phyloP scores from a whole-genome alignment of 2,888 invertebrate genomes.

The Cerastis leucographa region DNA sequence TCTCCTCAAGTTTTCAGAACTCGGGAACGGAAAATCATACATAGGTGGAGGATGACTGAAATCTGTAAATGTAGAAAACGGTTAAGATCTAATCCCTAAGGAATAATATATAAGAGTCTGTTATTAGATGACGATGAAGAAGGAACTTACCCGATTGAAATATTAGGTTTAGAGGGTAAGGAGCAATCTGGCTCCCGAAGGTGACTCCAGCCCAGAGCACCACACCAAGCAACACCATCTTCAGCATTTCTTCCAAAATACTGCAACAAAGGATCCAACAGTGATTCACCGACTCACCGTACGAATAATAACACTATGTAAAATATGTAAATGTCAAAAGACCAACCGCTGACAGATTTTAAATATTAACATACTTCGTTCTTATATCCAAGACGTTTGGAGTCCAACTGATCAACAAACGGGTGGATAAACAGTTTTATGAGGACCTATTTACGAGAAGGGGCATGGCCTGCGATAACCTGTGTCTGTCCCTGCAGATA shows the following conservation, averaged over 20 bases:
- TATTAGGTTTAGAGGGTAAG: slow-evolving; percentile 86
- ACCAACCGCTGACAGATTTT: slow-evolving; percentile 76
- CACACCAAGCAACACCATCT: slow-evolving; percentile 86
- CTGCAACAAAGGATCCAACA: slow-evolving; percentile 79
- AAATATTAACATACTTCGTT: slow-evolving; percentile 72
- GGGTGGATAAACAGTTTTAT: slow-evolving; percentile 80
- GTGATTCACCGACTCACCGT: slow-evolving; percentile 53
- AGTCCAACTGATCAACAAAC: slow-evolving; percentile 78
- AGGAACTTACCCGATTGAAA: slow-evolving; percentile 78
- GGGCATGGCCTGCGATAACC: slow-evolving; percentile 80
- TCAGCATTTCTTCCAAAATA: slow-evolving; percentile 89
- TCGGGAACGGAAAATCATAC: slow-evolving; percentile 89
- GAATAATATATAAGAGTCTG: background rate
- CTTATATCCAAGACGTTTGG: slow-evolving; percentile 71
- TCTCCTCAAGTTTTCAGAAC: slow-evolving; percentile 81
- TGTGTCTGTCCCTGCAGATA: slow-evolving; percentile 70
- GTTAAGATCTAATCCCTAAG: background rate
- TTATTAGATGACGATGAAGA: background rate
- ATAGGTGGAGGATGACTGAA: slow-evolving; percentile 86
- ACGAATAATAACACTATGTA: slow-evolving; percentile 71
- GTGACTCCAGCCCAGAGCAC: slow-evolving; percentile 87
- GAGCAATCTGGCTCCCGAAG: slow-evolving; percentile 86
- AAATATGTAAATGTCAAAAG: slow-evolving; percentile 66
- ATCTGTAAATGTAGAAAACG: slow-evolving; percentile 75
- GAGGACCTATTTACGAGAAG: slow-evolving; percentile 72